These are phyloP conservation scores for Aquatica leii DNA, from an alignment of 2,888 invertebrate species.

Conservation along the genomic window DNA sequence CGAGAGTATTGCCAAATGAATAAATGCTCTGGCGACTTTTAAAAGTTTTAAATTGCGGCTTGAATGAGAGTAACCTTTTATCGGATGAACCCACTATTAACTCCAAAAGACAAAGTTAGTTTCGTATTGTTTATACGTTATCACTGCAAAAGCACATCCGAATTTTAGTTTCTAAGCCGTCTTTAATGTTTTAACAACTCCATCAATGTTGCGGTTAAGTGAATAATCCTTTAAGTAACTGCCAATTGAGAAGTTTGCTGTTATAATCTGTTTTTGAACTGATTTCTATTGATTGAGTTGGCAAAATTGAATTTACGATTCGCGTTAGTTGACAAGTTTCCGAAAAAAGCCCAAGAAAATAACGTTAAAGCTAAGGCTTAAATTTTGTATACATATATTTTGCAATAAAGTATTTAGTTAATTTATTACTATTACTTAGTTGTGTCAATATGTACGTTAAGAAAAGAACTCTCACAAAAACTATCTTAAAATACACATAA, in stretches of 20 bases:
- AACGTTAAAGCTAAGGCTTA: no score
- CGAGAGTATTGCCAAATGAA: conserved; percentile 29
- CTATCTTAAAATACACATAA: no score
- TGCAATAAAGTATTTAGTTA: no score
- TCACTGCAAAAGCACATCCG: conserved; percentile 12
- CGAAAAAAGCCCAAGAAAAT: no score
- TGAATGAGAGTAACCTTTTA: conserved; percentile 29
- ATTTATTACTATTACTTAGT: no score
- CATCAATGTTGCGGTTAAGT: conserved; percentile 41
- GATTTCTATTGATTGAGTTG: conserved; percentile 25
- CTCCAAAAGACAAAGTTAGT: conserved; percentile 23
- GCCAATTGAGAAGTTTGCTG: conserved; percentile 41
- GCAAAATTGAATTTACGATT: conserved; percentile 10
- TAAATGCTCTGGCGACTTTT: conserved; percentile 30
- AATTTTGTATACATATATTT: no score
- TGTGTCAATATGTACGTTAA: no score
- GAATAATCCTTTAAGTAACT: conserved; percentile 44
- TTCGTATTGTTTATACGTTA: conserved; percentile 28
- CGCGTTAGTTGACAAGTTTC: no score
- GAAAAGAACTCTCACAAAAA: no score
- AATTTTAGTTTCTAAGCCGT: conserved; percentile 33
- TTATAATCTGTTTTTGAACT: conserved; percentile 29
- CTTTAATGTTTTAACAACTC: conserved; percentile 37
- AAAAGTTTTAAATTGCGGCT: conserved; percentile 33
- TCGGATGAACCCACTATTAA: conserved; percentile 27